Conservation (phyloP, 1,140 invertebrate species). For the Ceratina japonica region DNA sequence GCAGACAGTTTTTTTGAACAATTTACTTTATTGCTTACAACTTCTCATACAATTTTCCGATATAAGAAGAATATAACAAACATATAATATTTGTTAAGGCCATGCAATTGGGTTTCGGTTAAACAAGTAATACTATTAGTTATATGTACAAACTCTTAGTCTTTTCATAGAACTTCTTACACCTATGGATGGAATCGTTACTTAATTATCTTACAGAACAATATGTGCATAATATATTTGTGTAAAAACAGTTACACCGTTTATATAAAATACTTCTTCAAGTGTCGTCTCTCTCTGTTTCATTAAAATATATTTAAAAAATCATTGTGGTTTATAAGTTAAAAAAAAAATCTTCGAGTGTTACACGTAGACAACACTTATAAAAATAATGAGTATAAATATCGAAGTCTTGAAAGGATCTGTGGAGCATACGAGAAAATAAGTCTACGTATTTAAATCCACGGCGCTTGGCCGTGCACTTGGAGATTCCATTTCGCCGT, state of each 20-base stretch:
- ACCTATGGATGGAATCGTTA: slow-evolving; percentile 47
- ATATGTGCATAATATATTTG: slow-evolving; percentile 52
- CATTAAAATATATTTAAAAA: background rate
- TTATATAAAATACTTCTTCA: slow-evolving; percentile 11
- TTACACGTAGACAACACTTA: slow-evolving; percentile 24
- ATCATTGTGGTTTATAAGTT: slow-evolving; percentile 12
- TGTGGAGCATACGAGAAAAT: slow-evolving; percentile 5
- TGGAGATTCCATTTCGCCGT: background rate
- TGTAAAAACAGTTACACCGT: background rate
- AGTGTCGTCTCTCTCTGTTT: too few relatives aligned
- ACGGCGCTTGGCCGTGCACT: background rate
- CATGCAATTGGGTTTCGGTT: slow-evolving; percentile 25
- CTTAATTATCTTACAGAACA: slow-evolving; percentile 58
- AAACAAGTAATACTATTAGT: slow-evolving; percentile 10
- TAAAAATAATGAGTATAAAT: slow-evolving; percentile 47
- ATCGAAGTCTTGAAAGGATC: slow-evolving; percentile 25
- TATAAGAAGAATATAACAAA: slow-evolving; percentile 35
- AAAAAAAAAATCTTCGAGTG: background rate
- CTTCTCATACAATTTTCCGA: slow-evolving; percentile 27
- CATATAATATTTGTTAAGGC: slow-evolving; percentile 30
- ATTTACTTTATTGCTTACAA: slow-evolving; percentile 38
- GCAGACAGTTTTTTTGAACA: slow-evolving; percentile 12
- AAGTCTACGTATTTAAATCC: background rate
- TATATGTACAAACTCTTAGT: slow-evolving; percentile 31
- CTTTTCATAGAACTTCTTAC: slow-evolving; percentile 24